Evolutionary conservation across 2,113 vertebrate species (phyloP).

Genomic region (Sprattus sprattus): DNA sequence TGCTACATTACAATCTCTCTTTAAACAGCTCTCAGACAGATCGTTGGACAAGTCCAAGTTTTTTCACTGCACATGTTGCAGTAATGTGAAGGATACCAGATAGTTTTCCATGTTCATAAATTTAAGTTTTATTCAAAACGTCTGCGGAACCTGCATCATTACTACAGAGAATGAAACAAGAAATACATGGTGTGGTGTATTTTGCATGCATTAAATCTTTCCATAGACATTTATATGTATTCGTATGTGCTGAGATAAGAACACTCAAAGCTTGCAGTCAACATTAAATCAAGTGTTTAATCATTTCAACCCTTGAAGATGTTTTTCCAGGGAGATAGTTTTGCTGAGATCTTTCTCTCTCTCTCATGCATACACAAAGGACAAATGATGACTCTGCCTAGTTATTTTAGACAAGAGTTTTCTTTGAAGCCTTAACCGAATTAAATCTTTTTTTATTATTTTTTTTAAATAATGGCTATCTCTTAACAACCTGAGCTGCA

Average conservation of each 20-base stretch:
- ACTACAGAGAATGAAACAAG: neutral
- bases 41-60: neutral
- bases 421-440: no score
- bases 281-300: no score
- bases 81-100: neutral
- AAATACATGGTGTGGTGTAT: neutral
- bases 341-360: no score
- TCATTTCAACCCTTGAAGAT: no score
- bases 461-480: neutral
- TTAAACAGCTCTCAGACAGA: neutral
- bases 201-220: no score
- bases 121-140: neutral
- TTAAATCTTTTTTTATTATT: no score
- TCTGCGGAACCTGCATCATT: neutral
- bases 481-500: neutral
- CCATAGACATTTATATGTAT: neutral
- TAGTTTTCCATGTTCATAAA: neutral
- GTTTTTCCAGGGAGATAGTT: no score
- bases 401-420: neutral
- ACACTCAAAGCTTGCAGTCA: no score
- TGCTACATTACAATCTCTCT: neutral
- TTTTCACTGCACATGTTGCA: neutral
- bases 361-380: no score
- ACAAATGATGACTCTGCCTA: neutral
- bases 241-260: neutral